Evolutionary conservation across 2,888 invertebrate species (phyloP), one percentile per base, ranked within the genome.

Genomic region (Callinectes sapidus): DNA sequence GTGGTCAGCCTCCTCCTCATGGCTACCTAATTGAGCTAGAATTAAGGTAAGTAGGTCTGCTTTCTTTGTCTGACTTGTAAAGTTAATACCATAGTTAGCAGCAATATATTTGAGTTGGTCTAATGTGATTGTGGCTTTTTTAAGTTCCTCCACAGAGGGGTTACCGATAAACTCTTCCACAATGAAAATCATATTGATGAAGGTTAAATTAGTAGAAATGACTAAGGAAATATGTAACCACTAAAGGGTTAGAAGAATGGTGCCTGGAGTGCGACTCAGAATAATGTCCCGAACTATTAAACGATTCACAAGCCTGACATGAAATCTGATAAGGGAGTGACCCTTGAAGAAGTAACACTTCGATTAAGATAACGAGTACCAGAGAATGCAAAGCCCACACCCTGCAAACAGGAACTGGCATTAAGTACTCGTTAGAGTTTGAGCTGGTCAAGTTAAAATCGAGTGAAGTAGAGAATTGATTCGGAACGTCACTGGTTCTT

Each of bases 371-470:
- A 77, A 77, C 77, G 77, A 77, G 0, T 77, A 77, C 77, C 77
- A 77, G 77, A 77, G 77, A 77, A 77, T 77, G 77, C 77, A 32
- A 8, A 28, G 32, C 77, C 77, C 77, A 77, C 77, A 77, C 28
- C 10, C 28, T 8, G 77, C 77, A 77, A 28, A 77, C 77, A 77
- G 32, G 77, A 77, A 13, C 77, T 77, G 77, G 77, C 77, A 77
- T 77, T 6, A 32, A 77, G 77, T 77, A 77, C 77, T 77, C 77
- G 77, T 77, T 77, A 28, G n/a, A n/a, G n/a, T n/a, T n/a, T n/a
- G n/a, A n/a, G n/a, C n/a, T n/a, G n/a, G n/a, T n/a, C n/a, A n/a
- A n/a, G n/a, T n/a, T n/a, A n/a, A n/a, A n/a, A n/a, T n/a, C n/a
- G n/a, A n/a, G n/a, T n/a, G n/a, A n/a, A n/a, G n/a, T n/a, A n/a